Base-by-base conservation (phyloP, 2,113 vertebrate genomes). In the Rynchops niger region DNA sequence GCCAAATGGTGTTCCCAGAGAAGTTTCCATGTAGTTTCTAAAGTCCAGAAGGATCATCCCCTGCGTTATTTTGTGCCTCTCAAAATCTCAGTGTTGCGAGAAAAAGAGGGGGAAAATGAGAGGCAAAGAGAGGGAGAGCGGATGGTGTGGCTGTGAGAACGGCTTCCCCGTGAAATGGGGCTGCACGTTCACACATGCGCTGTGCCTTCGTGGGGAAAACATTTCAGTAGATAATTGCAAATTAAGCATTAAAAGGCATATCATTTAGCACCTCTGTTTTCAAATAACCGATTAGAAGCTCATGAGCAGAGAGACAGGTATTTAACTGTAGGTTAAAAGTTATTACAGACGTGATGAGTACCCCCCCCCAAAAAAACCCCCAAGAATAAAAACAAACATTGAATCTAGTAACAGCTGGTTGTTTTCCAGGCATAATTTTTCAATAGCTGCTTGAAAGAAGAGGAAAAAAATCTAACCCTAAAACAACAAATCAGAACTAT, bases 371-470 rank as follows among this genome's bases (percentile, higher is more conserved):
- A 61, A 79, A 50, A 36, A 30, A 6, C n/a, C n/a, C n/a, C n/a
- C n/a, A 36, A 92, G 61, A 95, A 89, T 47, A 40, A 89, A 95
- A 91, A 9, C 61, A 87, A 84, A 79, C 53, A 56, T 34, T 86
- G 50, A 81, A 82, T 66, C 72, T 83, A 95, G 72, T 90, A 97
- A 86, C 90, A 83, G 43, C 76, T 95, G 63, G 53, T 94, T 93
- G 72, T 91, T 97, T 97, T 96, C 82, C 55, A 88, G 52, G 20
- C 56, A 78, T 47, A 90, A 90, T 65, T 25, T 96, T 86, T 95
- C 89, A 82, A 82, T 73, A 93, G 71, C 38, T 92, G 26, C 42
- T 92, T 93, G 82, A 91, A 66, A 72, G 27, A 76, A 59, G 29
- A 90, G 55, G 23, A 12, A 71, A 95, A 94, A 82, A 52, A 77